Evolutionary conservation across 2,797 vertebrate genomes (phyloP).

Genomic region (Cirrhinus mrigala): DNA sequence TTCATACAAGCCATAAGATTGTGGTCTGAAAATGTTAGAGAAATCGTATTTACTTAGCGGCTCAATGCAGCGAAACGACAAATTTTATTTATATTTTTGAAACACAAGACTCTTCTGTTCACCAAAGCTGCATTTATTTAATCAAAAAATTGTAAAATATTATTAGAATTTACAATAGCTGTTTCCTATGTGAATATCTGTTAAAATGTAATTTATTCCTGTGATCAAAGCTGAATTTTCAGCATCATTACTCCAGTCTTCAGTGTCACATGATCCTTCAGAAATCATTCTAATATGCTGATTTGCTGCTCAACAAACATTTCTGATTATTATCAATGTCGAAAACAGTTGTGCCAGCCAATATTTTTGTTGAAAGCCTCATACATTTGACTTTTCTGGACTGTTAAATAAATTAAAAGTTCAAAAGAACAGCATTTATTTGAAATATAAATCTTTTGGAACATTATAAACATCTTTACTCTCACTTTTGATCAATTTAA

Average conservation of each 20-base stretch:
- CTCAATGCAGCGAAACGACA: not conserved
- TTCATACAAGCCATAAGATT: not conserved
- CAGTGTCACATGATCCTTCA: no score
- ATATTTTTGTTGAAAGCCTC: not conserved
- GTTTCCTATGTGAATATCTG: no score
- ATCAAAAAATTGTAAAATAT: not conserved
- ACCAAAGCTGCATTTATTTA: not conserved
- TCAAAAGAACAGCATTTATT: not conserved
- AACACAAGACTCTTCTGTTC: not conserved
- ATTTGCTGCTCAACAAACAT: not conserved
- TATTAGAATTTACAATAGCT: no score
- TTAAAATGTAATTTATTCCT: no score
- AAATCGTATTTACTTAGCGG: slow-evolving; percentile 38
- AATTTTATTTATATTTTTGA: not conserved
- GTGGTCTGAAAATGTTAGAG: not conserved
- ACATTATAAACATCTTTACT: not conserved
- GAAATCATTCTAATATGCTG: no score
- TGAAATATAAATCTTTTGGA: not conserved
- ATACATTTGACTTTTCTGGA: not conserved
- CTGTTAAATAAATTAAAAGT: not conserved
- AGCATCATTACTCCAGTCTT: no score
- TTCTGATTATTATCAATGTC: not conserved
- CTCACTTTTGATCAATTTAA: not conserved
- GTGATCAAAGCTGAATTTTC: no score
- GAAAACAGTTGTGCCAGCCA: not conserved